These are phyloP conservation scores for Lonchura striata DNA, from an alignment of 2,113 vertebrate species.

Conservation along the genomic window DNA sequence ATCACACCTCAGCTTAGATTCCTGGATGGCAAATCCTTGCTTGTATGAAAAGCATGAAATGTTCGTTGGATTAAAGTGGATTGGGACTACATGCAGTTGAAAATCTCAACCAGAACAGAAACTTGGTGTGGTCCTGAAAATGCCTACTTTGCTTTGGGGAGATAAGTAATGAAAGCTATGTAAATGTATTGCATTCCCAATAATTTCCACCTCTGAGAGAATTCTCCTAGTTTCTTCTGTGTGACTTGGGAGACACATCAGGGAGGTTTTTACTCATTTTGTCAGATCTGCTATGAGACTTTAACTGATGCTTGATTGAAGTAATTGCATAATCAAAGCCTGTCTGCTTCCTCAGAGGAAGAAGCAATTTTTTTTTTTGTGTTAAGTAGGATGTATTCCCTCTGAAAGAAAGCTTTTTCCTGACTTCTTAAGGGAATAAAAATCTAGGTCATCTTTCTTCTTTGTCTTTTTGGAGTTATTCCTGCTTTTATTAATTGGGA, in stretches of 20 bases:
- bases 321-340: background rate
- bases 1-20: background rate
- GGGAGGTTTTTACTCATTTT: background rate
- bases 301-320: background rate
- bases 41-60: background rate
- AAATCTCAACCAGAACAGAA: background rate
- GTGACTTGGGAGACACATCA: background rate
- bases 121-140: background rate
- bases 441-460: slow-evolving; percentile 6
- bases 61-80: background rate
- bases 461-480: slow-evolving; percentile 18
- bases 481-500: slow-evolving; percentile 6
- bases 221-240: background rate
- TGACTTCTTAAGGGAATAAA: background rate
- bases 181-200: background rate
- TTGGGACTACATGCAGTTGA: background rate
- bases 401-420: background rate
- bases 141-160: background rate
- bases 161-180: background rate
- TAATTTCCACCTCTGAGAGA: background rate
- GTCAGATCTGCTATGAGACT: background rate
- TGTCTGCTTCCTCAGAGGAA: background rate
- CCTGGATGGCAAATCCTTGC: background rate
- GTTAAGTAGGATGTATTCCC: background rate
- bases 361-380: background rate